A percentile compares a stretch with the other conserved stretches of the same genome.
These are phyloP conservation scores for Drosophila sp. DNA, from an alignment of 1,140 invertebrate genomes.

Conservation along the genomic window DNA sequence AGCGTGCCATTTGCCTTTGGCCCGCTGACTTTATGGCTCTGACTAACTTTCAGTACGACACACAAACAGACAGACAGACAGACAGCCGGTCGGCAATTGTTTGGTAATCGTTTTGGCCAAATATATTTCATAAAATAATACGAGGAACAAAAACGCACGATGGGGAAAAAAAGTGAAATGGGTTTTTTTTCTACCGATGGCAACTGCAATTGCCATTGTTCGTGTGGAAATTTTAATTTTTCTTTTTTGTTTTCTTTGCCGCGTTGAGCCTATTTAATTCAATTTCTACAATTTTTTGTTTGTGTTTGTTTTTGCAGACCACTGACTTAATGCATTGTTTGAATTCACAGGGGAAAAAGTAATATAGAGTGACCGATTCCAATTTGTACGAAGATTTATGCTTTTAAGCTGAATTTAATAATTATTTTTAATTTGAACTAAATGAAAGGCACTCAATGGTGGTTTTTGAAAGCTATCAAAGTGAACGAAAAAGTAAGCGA, in stretches of 20 bases:
- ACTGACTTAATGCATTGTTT: neutral
- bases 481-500: neutral
- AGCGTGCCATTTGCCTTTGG: constrained; percentile 17
- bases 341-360: neutral
- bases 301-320: constrained; percentile 8
- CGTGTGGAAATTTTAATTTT: constrained; percentile 5
- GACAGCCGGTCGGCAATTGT: constrained; percentile 15
- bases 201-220: constrained; percentile 8
- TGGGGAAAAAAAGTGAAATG: constrained; percentile 21
- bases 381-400: constrained; percentile 11
- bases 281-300: constrained; percentile 3
- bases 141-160: constrained; percentile 9
- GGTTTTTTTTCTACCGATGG: neutral
- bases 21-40: constrained; percentile 15
- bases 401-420: constrained; percentile 5
- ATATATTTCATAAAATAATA: constrained; percentile 27
- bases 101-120: constrained; percentile 31
- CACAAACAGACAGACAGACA: neutral
- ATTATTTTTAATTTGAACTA: neutral
- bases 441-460: constrained; percentile 3
- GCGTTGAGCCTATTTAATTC: constrained; percentile 9
- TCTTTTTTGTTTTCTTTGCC: neutral
- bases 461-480: neutral
- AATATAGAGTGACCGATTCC: neutral
- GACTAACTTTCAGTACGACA: constrained; percentile 1